Evolutionary conservation across 2,113 vertebrate genomes (phyloP).

Genomic region (Sminthopsis crassicaudata): DNA sequence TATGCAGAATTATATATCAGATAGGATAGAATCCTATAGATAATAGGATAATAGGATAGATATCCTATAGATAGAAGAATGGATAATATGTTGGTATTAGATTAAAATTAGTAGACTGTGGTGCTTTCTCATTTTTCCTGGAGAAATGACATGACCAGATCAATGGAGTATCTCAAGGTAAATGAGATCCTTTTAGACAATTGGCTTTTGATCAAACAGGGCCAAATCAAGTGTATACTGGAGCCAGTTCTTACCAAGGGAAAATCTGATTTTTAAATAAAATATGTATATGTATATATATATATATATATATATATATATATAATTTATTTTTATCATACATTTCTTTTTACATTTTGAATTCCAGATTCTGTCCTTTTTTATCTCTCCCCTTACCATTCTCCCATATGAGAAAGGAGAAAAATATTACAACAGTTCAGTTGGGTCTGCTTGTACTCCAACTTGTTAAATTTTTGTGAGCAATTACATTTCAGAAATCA

Average conservation of each 20-base stretch:
- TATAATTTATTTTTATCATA: not conserved
- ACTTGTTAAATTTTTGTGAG: no score
- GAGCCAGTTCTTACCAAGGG: not conserved
- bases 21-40: not conserved
- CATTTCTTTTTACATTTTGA: not conserved
- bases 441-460: no score
- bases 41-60: no score
- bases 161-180: not conserved
- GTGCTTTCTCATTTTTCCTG: not conserved
- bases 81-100: not conserved
- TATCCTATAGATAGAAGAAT: not conserved
- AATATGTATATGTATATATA: no score
- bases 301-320: no score
- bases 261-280: not conserved
- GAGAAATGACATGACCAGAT: not conserved
- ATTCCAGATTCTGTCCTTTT: not conserved
- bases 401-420: no score
- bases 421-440: no score
- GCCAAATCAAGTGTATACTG: not conserved
- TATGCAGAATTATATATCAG: not conserved
- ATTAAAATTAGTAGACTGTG: not conserved
- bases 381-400: no score
- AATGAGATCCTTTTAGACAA: not conserved
- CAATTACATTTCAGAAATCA: no score
- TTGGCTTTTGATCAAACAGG: not conserved